Evolutionary conservation across 2,113 vertebrate species (phyloP).

Genomic region (Girardinichthys multiradiatus): DNA sequence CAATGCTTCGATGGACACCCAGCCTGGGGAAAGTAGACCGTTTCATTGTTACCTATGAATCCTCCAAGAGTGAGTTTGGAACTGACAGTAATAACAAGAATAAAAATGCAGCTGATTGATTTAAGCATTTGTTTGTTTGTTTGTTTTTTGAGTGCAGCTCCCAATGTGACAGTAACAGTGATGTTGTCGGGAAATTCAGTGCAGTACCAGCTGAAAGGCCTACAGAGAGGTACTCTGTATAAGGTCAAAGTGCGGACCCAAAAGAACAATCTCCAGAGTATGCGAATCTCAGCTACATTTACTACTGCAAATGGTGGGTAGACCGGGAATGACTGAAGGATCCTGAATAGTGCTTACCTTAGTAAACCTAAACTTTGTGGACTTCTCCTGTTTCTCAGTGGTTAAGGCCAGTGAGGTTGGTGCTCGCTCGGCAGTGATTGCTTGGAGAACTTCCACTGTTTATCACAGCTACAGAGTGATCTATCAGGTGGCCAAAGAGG

Average conservation of each 20-base stretch:
- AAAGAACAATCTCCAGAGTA: slow-evolving; percentile 81
- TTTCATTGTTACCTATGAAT: slow-evolving; percentile 84
- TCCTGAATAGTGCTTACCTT: neutral
- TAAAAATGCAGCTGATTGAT: neutral
- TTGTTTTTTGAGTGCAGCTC: slow-evolving; percentile 63
- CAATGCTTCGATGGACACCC: slow-evolving; percentile 85
- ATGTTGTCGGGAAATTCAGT: slow-evolving; percentile 80
- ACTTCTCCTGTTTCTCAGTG: slow-evolving; percentile 54
- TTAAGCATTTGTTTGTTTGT: neutral
- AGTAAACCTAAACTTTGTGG: neutral
- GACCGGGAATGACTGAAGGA: neutral
- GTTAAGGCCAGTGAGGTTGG: slow-evolving; percentile 81
- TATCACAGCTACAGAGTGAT: slow-evolving; percentile 84
- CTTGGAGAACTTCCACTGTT: slow-evolving; percentile 74
- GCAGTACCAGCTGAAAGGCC: slow-evolving; percentile 78
- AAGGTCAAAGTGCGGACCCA: slow-evolving; percentile 83
- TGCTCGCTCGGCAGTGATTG: slow-evolving; percentile 78
- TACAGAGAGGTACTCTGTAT: slow-evolving; percentile 82
- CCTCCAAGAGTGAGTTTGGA: slow-evolving; percentile 81
- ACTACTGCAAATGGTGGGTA: slow-evolving; percentile 83
- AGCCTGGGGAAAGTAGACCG: slow-evolving; percentile 82
- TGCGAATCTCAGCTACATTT: slow-evolving; percentile 81
- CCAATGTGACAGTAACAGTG: slow-evolving; percentile 79
- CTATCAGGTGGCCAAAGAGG: slow-evolving; percentile 75
- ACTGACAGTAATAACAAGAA: neutral